Percentiles rank a stretch among this genome's conserved stretches.
phyloP scores from a whole-genome alignment of 2,888 invertebrate genomes.

The Perizoma affinitatum region DNA sequence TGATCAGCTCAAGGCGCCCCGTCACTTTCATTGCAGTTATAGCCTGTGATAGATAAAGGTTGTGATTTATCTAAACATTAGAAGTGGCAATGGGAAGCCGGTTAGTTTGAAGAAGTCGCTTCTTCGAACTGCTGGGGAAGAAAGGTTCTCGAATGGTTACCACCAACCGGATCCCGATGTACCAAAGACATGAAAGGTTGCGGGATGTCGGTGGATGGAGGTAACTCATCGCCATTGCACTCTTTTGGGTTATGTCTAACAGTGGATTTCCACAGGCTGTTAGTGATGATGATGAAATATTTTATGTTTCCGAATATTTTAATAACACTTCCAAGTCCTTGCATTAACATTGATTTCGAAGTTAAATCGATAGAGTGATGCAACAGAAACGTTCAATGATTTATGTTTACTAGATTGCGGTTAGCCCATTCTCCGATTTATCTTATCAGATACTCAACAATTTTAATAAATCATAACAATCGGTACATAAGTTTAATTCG shows the following conservation, averaged over 20 bases:
- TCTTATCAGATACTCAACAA: neutral
- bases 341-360: neutral
- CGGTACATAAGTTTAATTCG: conserved; percentile 9
- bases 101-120: too few species aligned
- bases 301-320: neutral
- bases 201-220: too few species aligned
- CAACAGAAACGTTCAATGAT: conserved; percentile 8
- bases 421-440: conserved; percentile 7
- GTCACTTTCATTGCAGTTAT: conserved; percentile 91
- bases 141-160: too few species aligned
- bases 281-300: too few species aligned
- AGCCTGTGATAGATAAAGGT: conserved; percentile 80
- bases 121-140: too few species aligned
- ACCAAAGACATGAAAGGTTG: too few species aligned
- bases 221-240: too few species aligned
- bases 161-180: too few species aligned
- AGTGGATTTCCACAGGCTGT: too few species aligned
- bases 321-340: neutral
- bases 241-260: too few species aligned
- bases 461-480: conserved; percentile 5
- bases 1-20: conserved; percentile 89
- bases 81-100: too few species aligned
- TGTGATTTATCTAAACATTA: too few species aligned
- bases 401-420: conserved; percentile 1
- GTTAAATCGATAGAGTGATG: neutral